Percentiles rank a stretch among this genome's conserved stretches.
Conservation (phyloP, 2,797 vertebrate species). For the Micrastur ruficollis region DNA sequence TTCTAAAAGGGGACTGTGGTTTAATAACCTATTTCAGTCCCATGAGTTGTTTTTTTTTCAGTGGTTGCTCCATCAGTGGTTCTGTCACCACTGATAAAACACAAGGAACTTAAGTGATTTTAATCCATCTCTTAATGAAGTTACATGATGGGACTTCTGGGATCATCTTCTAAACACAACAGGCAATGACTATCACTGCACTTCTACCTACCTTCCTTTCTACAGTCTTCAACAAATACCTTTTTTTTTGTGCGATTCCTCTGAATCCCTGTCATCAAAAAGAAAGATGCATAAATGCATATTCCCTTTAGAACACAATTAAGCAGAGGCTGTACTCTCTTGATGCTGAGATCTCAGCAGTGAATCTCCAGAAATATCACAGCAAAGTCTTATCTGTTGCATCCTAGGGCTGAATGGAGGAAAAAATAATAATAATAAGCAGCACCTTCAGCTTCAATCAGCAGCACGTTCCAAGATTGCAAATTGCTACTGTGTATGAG, state of each 20-base stretch:
- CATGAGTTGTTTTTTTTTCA: neutral
- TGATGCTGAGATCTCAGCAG: neutral
- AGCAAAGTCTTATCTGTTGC: neutral
- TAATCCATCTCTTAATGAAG: neutral
- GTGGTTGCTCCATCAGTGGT: neutral
- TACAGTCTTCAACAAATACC: neutral
- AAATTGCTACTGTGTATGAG: neutral
- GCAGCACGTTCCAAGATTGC: neutral
- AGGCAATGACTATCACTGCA: neutral
- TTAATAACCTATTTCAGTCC: neutral
- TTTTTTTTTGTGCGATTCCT: neutral
- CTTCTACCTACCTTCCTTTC: neutral
- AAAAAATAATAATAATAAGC: neutral
- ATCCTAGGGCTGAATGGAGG: neutral
- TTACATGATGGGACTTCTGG: neutral
- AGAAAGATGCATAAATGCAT: neutral
- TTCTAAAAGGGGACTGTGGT: neutral
- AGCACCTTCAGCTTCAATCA: slow-evolving; percentile 19
- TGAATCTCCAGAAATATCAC: neutral
- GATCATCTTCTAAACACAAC: neutral
- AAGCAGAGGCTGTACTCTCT: neutral
- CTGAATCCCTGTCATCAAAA: neutral
- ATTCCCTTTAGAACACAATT: neutral
- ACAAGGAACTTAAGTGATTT: neutral
- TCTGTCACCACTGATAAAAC: neutral